Percentiles rank a stretch among this genome's conserved stretches.
Conservation (phyloP, 2,113 vertebrate species). For the Saguinus midas region DNA sequence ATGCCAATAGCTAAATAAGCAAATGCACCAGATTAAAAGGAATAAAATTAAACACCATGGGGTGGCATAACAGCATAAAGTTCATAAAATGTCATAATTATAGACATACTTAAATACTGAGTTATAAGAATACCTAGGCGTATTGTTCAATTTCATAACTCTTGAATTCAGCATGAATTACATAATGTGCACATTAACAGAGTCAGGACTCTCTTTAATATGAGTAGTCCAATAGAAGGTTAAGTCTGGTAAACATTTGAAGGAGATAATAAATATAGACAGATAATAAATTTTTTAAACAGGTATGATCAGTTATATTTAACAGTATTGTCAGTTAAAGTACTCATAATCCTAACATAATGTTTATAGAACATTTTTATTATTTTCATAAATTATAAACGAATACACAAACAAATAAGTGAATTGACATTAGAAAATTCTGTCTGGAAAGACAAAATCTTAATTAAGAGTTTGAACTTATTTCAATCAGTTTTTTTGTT, state of each 20-base stretch:
- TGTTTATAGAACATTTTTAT: not conserved
- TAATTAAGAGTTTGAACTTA: conserved; percentile 16
- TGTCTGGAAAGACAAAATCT: not conserved
- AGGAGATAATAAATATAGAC: not conserved
- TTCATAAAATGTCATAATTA: conserved; percentile 75
- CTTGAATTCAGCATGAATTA: not conserved
- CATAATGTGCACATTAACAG: not conserved
- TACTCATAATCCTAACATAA: not conserved
- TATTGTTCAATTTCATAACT: conserved; percentile 40
- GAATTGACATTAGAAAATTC: not conserved
- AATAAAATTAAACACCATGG: conserved; percentile 78
- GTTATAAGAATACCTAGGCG: conserved; percentile 53
- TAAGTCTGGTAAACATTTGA: not conserved
- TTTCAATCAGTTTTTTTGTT: not conserved
- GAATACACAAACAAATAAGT: not conserved
- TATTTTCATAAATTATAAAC: not conserved
- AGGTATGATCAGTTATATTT: not conserved
- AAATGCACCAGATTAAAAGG: conserved; percentile 76
- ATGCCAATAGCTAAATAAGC: conserved; percentile 80
- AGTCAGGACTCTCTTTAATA: not conserved
- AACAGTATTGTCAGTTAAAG: not conserved
- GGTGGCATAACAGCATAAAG: conserved; percentile 56
- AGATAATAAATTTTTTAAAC: not conserved
- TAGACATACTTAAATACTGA: conserved; percentile 71
- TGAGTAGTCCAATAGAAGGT: not conserved